Evolutionary conservation across 2,797 vertebrate genomes (phyloP).

Genomic region (Myripristis murdjan): DNA sequence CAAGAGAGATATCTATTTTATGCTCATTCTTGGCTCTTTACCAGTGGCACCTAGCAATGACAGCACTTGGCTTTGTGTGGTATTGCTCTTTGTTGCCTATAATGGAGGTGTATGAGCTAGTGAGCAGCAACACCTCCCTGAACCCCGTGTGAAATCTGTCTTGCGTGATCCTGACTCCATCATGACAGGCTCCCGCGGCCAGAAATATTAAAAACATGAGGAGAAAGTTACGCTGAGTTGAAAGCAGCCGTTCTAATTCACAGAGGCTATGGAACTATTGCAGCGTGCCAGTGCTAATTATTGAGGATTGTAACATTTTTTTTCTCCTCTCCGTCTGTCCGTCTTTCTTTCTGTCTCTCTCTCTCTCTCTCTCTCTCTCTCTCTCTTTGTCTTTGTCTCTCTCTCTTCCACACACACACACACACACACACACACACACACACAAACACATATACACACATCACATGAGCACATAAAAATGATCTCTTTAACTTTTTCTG

Average conservation of each 20-base stretch:
- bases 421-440: no score
- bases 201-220: conserved; percentile 6
- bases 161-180: conserved; percentile 10
- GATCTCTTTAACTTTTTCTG: no score
- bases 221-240: not conserved
- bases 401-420: no score
- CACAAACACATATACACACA: no score
- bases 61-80: conserved; percentile 44
- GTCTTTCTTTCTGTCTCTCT: no score
- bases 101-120: conserved; percentile 39
- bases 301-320: not conserved
- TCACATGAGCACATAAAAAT: no score
- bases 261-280: not conserved
- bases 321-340: not conserved
- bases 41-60: conserved; percentile 37
- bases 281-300: not conserved
- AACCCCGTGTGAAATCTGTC: conserved; percentile 15
- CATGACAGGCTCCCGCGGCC: conserved; percentile 6
- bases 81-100: conserved; percentile 45
- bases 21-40: conserved; percentile 59
- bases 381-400: not conserved
- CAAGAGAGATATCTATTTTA: conserved; percentile 65
- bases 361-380: no score
- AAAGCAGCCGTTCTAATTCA: not conserved
- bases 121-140: conserved; percentile 23